A percentile compares a stretch with the other conserved stretches of the same genome.
Evolutionary conservation across 2,888 invertebrate species (phyloP).

Genomic region (Hydrotaea cyrtoneurina): DNA sequence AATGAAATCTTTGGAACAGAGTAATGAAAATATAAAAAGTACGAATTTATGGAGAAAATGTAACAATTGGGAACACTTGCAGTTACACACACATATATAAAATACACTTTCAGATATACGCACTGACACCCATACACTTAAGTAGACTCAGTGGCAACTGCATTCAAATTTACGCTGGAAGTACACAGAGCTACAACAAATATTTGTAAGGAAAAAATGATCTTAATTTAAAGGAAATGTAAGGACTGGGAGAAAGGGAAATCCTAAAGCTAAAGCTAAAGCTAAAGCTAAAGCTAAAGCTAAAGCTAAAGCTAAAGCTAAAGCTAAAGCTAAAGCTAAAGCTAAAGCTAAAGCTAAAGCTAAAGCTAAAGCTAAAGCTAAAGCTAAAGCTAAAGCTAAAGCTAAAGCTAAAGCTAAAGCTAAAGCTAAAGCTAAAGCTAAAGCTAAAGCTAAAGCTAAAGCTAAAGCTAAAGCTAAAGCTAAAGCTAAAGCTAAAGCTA

Average conservation of each 20-base stretch:
- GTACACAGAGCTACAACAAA: no score
- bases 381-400: no score
- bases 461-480: not conserved
- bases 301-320: no score
- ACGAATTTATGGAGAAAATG: slow-evolving; percentile 46
- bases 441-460: not conserved
- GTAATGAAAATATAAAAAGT: slow-evolving; percentile 27
- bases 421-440: not conserved
- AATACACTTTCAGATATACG: slow-evolving; percentile 17
- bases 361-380: no score
- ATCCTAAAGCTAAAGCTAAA: no score
- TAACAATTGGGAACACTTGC: slow-evolving; percentile 44
- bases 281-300: no score
- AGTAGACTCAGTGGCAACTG: not conserved
- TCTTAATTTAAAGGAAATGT: no score
- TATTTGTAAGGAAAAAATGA: no score
- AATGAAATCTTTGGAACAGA: slow-evolving; percentile 45
- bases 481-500: not conserved
- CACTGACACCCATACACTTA: slow-evolving; percentile 19
- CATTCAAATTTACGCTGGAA: not conserved
- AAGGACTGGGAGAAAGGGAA: no score
- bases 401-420: no score
- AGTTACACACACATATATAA: slow-evolving; percentile 8
- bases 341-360: no score
- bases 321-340: no score